Evolutionary conservation across 2,888 invertebrate genomes (phyloP).

Genomic region (Entomobrya multifasciata): DNA sequence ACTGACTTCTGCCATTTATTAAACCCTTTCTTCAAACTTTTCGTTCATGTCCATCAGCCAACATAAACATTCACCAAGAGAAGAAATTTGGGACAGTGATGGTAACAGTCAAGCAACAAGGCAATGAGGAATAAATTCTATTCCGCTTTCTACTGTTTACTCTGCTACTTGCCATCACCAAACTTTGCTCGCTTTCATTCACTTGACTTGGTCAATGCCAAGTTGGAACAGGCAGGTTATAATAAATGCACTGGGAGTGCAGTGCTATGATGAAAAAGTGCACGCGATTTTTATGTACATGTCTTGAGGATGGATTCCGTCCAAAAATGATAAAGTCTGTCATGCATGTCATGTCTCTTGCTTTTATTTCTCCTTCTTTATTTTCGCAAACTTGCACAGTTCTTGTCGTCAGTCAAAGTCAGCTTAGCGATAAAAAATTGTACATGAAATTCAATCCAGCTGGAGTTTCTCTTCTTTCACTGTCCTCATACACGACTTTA

Average conservation of each 20-base stretch:
- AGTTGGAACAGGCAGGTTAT: conserved; percentile 11
- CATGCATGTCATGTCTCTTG: conserved; percentile 21
- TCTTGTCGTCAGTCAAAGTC: not conserved
- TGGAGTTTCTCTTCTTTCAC: not conserved
- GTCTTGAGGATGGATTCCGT: not conserved
- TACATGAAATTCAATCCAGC: not conserved
- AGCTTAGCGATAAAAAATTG: not conserved
- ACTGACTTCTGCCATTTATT: too few species aligned
- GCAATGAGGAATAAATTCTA: too few species aligned
- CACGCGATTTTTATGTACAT: not conserved
- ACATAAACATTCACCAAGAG: not conserved
- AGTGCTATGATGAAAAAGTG: conserved; percentile 3
- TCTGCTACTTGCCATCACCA: not conserved
- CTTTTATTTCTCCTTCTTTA: too few species aligned
- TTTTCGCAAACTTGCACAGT: not conserved
- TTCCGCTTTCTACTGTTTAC: too few species aligned
- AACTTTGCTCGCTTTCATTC: too few species aligned
- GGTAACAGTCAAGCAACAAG: too few species aligned
- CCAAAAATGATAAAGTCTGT: conserved; percentile 32
- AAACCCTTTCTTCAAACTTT: too few species aligned
- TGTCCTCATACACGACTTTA: not conserved
- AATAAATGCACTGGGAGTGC: not conserved
- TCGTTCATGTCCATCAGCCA: conserved; percentile 34
- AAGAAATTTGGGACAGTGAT: not conserved
- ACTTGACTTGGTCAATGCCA: conserved; percentile 22